Base-by-base conservation (phyloP, 2,113 vertebrate species). In the Seriola dumerili region DNA sequence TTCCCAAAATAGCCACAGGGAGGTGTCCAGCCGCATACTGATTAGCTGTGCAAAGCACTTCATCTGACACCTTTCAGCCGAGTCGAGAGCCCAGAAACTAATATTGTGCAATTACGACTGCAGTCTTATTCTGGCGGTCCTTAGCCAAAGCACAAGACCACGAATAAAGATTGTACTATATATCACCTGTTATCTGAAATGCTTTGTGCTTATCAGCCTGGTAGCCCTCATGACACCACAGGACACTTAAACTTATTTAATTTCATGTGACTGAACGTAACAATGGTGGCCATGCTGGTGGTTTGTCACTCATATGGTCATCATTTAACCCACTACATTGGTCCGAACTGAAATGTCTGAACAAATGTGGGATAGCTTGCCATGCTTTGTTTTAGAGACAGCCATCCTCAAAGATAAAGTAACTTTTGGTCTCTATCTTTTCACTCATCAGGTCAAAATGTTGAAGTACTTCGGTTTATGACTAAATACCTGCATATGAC, bases 1-100 rank as follows among this genome's bases (percentile, higher is more conserved):
- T 88, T 72, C 89, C 62, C 68, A 83, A 90, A 90, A 88, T 89
- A 93, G 76, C 57, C 66, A 34, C 54, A 74, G 66, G 61, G 72
- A 87, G 32, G 74, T 50, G 65, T 80, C 62, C 69, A 59, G 69
- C 65, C 66, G 80, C 54, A 80, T 80, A 77, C 61, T 87, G 72
- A 88, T 91, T 44, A 87, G 83, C 75, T 55, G 64, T 2, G 13
- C 77, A 67, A 46, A 81, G 32, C 65, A 61, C 71, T 64, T 86
- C 67, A 66, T 79, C 78, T 86, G 84, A 65, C 64, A 75, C n/a
- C 66, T 59, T 80, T 88, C 78, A 81, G 69, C 74, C 25, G 62
- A 61, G 42, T 50, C 29, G 29, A 72, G 72, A 12, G 34, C 59
- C 48, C 34, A 50, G 32, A 65, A 62, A 59, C 16, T 36, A 50